Base-by-base conservation (phyloP, 30 jellyfish, hydroid and myxozoan species). In the Pseudorhiza aurosa region DNA sequence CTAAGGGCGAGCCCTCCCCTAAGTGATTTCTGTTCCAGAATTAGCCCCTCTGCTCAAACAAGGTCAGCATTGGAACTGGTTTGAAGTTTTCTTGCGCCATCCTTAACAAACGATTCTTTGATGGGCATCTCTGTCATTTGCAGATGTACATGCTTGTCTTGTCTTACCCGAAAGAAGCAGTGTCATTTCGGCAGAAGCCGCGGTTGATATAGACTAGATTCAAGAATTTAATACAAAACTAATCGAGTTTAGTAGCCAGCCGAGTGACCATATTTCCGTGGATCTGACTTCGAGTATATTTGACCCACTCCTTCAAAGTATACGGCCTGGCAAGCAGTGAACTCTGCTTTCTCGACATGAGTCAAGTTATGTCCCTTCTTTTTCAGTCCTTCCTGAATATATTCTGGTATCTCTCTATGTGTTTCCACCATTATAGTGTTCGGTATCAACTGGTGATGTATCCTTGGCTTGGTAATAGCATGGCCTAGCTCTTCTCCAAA, bases 261-360 rank as follows among this genome's bases (percentile, higher is more conserved):
- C 11, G 96, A 82, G 49, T 87, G 97, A 22, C 99, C 99, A 77
- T 87, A 94, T 78, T 94, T 94, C 42, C 99, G 44, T 0, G 99
- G 99, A 49, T 94, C 99, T 33, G 96, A 80, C 57, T 94, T 94
- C 0, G 96, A 95, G 65, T 40, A 94, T 8, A 94, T 72, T 39
- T 74, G 77, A n/a, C 93, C 96, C 6, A 73, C 80, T 35, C 82
- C 92, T 15, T 94, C 97, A 26, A 73, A 68, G 68, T 72, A 82
- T 6, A 94, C 85, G 12, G 96, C 99, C 68, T 94, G 99, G 24
- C 95, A 81, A 1, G 99, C 96, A 27, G 97, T 82, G 72, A 57
- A 73, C 67, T 94, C 99, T 50, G 97, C 97, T 77, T 53, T 73
- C 31, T 77, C 96, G 8, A 70, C 44, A 17, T 25, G 72, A 30